Evolutionary conservation across 2,888 invertebrate species (phyloP).

Genomic region (Tachina grossa): DNA sequence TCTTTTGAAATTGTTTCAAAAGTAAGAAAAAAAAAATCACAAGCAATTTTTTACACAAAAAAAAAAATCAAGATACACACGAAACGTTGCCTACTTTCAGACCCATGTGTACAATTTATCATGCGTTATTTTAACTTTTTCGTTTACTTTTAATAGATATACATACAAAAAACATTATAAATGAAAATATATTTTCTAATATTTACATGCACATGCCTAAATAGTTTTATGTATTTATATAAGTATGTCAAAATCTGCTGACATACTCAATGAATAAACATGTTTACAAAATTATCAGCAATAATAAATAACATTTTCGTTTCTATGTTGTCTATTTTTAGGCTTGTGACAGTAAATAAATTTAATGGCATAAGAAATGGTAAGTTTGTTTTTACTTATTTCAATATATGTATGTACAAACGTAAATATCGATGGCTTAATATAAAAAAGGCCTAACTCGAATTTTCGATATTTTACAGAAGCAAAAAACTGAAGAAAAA

Average conservation of each 20-base stretch:
- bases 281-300: not conserved
- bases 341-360: constrained; percentile 50
- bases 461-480: too few relatives aligned
- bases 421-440: not conserved
- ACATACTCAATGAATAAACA: constrained; percentile 17
- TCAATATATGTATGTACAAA: not conserved
- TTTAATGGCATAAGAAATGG: constrained; percentile 60
- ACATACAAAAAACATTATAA: not conserved
- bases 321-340: constrained; percentile 57
- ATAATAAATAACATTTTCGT: constrained; percentile 26
- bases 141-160: constrained; percentile 12
- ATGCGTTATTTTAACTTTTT: constrained; percentile 42
- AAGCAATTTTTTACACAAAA: not conserved
- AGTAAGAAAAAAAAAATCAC: not conserved
- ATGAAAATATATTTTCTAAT: not conserved
- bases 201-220: too few relatives aligned
- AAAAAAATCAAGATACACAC: not conserved
- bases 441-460: too few relatives aligned
- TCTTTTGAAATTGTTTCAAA: not conserved
- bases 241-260: constrained; percentile 36
- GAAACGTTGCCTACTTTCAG: constrained; percentile 56
- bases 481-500: too few relatives aligned
- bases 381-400: constrained; percentile 36
- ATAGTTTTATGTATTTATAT: not conserved
- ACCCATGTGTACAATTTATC: constrained; percentile 32